Evolutionary conservation across 2,888 invertebrate genomes (phyloP).

Genomic region (Clivina fossor): DNA sequence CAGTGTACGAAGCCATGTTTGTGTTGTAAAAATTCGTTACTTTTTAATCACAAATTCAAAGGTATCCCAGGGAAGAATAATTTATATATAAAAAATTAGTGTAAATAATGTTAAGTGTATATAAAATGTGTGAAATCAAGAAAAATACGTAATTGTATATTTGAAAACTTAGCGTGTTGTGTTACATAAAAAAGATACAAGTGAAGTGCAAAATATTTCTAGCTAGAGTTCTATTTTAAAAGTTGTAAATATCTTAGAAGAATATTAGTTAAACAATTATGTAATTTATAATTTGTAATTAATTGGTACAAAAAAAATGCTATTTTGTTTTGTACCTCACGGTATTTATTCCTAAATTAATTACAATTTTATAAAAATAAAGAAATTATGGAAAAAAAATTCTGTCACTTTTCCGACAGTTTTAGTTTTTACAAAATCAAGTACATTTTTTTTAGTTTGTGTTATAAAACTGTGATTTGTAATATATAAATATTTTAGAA

Average conservation of each 20-base stretch:
- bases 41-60: constrained; percentile 19
- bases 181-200: constrained; percentile 6
- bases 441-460: constrained; percentile 12
- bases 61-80: constrained; percentile 21
- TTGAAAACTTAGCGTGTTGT: constrained; percentile 14
- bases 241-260: no score
- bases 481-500: constrained; percentile 13
- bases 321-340: no score
- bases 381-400: no score
- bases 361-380: no score
- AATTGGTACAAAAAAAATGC: no score
- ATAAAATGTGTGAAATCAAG: constrained; percentile 3
- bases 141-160: constrained; percentile 17
- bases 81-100: constrained; percentile 11
- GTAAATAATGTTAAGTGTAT: constrained; percentile 16
- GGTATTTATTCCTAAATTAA: no score
- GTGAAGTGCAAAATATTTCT: constrained; percentile 4
- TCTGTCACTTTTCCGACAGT: no score
- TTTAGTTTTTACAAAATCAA: constrained; percentile 9
- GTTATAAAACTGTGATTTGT: constrained; percentile 24
- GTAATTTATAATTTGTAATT: no score
- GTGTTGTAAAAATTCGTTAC: neutral
- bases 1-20: no score
- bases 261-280: no score
- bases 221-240: no score